Conservation (phyloP, 2,888 invertebrate species). For the Tridacna crocea region DNA sequence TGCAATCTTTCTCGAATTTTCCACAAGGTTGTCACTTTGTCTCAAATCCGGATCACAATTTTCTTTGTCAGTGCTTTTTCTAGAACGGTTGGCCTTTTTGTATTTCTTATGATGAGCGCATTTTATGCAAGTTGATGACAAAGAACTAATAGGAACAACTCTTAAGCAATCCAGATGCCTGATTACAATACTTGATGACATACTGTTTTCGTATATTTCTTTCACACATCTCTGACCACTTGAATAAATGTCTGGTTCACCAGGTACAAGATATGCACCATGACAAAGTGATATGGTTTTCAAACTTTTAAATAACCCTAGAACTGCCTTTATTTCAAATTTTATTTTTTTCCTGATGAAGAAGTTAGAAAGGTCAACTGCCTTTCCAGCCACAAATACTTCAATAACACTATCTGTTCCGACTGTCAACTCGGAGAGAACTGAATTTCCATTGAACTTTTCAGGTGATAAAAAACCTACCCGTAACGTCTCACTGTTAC, state of each 20-base stretch:
- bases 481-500: not conserved
- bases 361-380: not conserved
- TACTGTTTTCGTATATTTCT: not conserved
- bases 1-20: not conserved
- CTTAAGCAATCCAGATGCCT: not conserved
- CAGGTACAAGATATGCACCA: not conserved
- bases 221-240: not conserved
- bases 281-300: not conserved
- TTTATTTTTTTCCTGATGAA: not conserved
- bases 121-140: not conserved
- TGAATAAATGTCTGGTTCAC: not conserved
- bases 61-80: not conserved
- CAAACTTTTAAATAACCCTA: not conserved
- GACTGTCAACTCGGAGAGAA: not conserved
- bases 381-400: not conserved
- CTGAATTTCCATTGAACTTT: not conserved
- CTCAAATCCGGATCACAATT: not conserved
- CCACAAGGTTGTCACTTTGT: not conserved
- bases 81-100: not conserved
- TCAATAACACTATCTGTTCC: not conserved
- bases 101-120: not conserved
- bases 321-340: not conserved
- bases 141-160: not conserved
- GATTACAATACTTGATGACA: not conserved
- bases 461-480: not conserved